Base-by-base conservation (phyloP, 2,888 invertebrate genomes). In the Cheilosia vulpina region DNA sequence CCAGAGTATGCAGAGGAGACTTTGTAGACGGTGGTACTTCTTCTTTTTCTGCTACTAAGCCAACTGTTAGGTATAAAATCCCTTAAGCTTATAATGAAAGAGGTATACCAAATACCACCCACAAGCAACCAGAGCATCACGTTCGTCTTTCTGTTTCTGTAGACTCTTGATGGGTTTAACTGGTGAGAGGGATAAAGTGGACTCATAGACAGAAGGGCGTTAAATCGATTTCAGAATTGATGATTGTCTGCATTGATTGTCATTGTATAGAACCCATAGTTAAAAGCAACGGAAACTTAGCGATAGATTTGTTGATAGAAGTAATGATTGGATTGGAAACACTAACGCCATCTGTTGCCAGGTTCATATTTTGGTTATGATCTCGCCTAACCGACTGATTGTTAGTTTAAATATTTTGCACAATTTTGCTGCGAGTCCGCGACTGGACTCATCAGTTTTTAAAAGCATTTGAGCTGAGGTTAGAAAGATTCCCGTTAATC, bases 31-130 rank as follows among this genome's bases (percentile, higher is more conserved):
- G 17, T 34, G 24, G 21, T n/a, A 3, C 1, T 13, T 24, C 2
- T 43, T 2, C 21, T 53, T 38, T 52, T 34, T 63, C 3, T 34
- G 15, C 4, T 38, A 17, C 15, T 31, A 13, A 38, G 41, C 19
- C 62, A 27, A 72, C 43, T 50, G 47, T 57, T 65, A 57, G 41
- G 55, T 38, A 45, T 31, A 5, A 57, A 57, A 27, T 57, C 75
- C 65, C n/a, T 57, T 55, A 34, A 65, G 65, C 38, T 57, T 19
- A 24, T 52, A 43, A 6, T 1, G 17, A 19, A 21, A 21, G 31
- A 27, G 9, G 11, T 7, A 50, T 2, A 6, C 27, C n/a, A 9
- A 1, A 15, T 13, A 38, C 24, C 38, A 65, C 65, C 65, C 50
- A 65, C 63, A 27, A 6, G 9, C 17, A 45, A 50, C 9, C 4